Evolutionary conservation across 2,888 invertebrate species (phyloP), one percentile per base, ranked within the genome.

Genomic region (Dendrolimus houi): DNA sequence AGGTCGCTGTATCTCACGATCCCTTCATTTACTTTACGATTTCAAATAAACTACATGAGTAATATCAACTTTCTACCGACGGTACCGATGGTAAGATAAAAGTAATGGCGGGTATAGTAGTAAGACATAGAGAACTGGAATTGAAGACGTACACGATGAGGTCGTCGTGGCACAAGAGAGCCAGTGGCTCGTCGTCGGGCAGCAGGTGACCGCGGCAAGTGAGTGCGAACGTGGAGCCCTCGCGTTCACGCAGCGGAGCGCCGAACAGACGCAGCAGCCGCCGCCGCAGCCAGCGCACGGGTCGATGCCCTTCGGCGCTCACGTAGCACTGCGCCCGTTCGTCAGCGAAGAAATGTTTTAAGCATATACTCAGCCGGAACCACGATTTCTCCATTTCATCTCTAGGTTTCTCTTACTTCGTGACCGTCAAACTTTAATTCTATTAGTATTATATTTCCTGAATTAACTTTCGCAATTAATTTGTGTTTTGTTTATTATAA

Each of bases 131-230:
- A 3, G 8, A 47, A 53, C 8, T 52, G 10, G n/a, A n/a, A 42
- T 1, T 17, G 7, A 1, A 13, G 8, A 74, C 83, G 72, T 17
- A 84, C 82, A 77, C 67, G 53, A 86, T 65, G 1, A 62, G 61
- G 61, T 85, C 85, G 56, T 71, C 79, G 52, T 72, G 74, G 9
- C 59, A 66, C 59, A 86, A 74, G 62, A 83, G 57, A 42, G 78
- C 68, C 17, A 86, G 77, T 56, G 79, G 76, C 71, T 87, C 87
- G 56, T 61, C 71, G 52, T 75, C 74, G 58, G 82, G 87, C 73
- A 87, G 74, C 70, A 83, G 66, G 63, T 78, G 77, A 0, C 81
- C 84, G 58, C 66, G 69, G 52, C 67, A 58, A 52, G 67, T 59
- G 63, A 75, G 67, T 54, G 69, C 64, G 13, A 77, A 67, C 54